Percentiles rank a stretch among this genome's conserved stretches.
These are phyloP conservation scores for Ornithoptera alexandrae DNA, from an alignment of 2,888 invertebrate species.

Conservation along the genomic window DNA sequence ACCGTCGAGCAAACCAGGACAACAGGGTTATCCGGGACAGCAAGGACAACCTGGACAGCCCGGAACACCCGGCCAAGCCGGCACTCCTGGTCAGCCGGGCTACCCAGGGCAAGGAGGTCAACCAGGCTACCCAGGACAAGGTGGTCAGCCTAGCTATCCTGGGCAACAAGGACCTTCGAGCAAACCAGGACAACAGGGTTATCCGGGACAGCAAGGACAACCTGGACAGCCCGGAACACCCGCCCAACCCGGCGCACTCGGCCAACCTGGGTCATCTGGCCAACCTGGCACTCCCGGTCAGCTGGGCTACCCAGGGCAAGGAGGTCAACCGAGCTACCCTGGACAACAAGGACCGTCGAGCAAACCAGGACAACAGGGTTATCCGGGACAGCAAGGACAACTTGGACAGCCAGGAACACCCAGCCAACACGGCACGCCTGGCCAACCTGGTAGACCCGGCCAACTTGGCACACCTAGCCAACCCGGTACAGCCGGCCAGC, in stretches of 20 bases:
- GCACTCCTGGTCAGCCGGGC: no score
- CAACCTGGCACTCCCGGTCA: constrained; percentile 23
- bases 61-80: no score
- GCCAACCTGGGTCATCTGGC: constrained; percentile 45
- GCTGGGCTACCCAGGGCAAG: constrained; percentile 29
- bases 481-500: constrained; percentile 37
- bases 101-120: no score
- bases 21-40: constrained; percentile 31
- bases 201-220: no score
- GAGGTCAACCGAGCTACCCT: constrained; percentile 28
- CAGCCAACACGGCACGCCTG: no score
- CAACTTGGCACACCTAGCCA: constrained; percentile 8
- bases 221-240: no score
- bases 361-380: constrained; percentile 27
- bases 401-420: constrained; percentile 31
- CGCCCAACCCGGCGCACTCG: no score
- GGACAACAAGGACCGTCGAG: constrained; percentile 34
- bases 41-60: constrained; percentile 42
- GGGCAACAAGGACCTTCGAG: constrained; percentile 36
- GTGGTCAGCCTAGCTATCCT: no score
- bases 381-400: constrained; percentile 38
- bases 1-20: constrained; percentile 35
- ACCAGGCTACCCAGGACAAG: no score
- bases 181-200: constrained; percentile 42
- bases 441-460: no score